Conservation (phyloP, 2,113 vertebrate genomes). For the Dipodomys stephensi region DNA sequence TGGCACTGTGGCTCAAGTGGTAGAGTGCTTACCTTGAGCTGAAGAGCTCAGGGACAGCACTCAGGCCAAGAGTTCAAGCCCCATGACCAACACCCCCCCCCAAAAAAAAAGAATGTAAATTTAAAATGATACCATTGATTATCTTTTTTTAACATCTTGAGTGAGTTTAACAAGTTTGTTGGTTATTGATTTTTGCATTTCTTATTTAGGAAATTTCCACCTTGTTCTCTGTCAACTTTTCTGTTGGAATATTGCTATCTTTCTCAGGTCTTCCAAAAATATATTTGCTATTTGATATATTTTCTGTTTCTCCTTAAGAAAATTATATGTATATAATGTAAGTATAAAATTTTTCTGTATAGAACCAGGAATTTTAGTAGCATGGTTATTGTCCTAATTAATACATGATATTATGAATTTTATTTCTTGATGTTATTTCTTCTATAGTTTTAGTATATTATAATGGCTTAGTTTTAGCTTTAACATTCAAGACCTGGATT, state of each 20-base stretch:
- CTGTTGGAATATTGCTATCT: neutral
- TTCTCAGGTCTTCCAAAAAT: neutral
- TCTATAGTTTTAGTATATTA: neutral
- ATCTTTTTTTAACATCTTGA: neutral
- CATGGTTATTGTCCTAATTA: neutral
- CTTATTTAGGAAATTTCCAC: neutral
- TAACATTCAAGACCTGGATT: neutral
- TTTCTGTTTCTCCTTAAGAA: neutral
- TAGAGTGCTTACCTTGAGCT: no score
- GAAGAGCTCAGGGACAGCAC: no score
- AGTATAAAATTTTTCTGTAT: neutral
- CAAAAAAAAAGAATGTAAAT: no score
- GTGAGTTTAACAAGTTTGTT: neutral
- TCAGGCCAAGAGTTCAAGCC: no score
- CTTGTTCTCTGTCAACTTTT: neutral
- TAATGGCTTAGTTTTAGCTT: neutral
- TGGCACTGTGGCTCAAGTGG: no score
- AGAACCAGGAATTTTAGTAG: constrained; percentile 3
- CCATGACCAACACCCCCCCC: no score
- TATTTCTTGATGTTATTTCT: neutral
- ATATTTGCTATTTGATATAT: neutral
- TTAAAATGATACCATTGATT: no score
- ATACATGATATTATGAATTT: neutral
- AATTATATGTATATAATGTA: neutral
- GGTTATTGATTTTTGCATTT: neutral